Evolutionary conservation across 2,113 vertebrate species (phyloP).

Genomic region (Oriolus oriolus): DNA sequence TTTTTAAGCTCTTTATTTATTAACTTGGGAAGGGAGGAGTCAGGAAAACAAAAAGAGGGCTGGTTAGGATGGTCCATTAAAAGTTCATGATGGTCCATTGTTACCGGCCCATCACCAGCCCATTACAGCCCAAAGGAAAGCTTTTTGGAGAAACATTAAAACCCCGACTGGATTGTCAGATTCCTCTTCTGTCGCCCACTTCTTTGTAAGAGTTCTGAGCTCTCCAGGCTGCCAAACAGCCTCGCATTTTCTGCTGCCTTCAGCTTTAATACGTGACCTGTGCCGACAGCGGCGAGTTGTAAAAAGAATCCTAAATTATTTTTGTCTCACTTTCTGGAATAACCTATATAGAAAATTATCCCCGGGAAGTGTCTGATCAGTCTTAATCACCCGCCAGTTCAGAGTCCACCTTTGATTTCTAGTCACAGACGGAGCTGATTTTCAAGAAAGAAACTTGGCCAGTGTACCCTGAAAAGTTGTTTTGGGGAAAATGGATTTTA

Average conservation of each 20-base stretch:
- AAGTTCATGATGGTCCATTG: slow-evolving; percentile 18
- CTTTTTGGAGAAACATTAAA: background rate
- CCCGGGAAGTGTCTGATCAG: background rate
- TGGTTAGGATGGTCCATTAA: slow-evolving; percentile 15
- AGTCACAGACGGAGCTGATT: background rate
- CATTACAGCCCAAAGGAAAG: background rate
- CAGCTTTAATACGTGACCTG: background rate
- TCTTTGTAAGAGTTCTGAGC: background rate
- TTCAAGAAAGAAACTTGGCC: slow-evolving; percentile 8
- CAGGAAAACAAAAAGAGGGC: background rate
- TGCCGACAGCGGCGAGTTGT: background rate
- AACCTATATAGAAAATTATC: background rate
- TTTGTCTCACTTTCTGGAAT: background rate
- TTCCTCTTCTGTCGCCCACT: background rate
- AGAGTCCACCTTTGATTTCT: background rate
- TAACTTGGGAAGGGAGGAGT: slow-evolving; percentile 33
- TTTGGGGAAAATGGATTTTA: background rate
- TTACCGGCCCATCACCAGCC: slow-evolving; percentile 43
- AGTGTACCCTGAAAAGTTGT: background rate
- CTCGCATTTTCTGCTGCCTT: background rate
- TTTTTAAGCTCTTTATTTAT: slow-evolving; percentile 51
- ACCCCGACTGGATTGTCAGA: background rate
- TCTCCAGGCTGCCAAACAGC: background rate
- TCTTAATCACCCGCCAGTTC: background rate
- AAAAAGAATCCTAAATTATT: background rate